phyloP scores from a whole-genome alignment of 2,113 vertebrate genomes.

The Mormyrus iriodes region DNA sequence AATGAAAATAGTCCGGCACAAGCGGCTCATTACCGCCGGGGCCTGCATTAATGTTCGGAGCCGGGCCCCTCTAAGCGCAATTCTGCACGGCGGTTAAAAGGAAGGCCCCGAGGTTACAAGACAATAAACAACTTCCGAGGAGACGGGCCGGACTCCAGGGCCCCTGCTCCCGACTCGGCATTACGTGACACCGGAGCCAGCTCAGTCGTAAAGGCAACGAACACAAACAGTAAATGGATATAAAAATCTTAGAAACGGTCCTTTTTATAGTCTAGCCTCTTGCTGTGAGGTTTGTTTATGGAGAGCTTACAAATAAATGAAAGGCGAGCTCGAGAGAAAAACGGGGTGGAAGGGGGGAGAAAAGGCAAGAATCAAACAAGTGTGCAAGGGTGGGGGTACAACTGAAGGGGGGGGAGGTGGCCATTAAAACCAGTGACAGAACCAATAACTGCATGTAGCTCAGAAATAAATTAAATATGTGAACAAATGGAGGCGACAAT shows the following conservation, averaged over 20 bases:
- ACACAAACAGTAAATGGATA: slow-evolving; percentile 61
- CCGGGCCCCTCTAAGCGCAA: slow-evolving; percentile 44
- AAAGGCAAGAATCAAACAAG: slow-evolving; percentile 18
- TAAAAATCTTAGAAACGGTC: slow-evolving; percentile 55
- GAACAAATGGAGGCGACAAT: background rate
- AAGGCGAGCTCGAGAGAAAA: slow-evolving; percentile 17
- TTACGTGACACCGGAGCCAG: slow-evolving; percentile 60
- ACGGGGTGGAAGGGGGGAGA: slow-evolving; percentile 25
- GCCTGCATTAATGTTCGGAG: slow-evolving; percentile 31
- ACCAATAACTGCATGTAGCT: background rate
- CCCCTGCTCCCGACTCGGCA: slow-evolving; percentile 30
- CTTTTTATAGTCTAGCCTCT: slow-evolving; percentile 52
- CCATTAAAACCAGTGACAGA: slow-evolving; percentile 15
- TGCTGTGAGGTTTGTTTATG: slow-evolving; percentile 48
- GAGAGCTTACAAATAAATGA: slow-evolving; percentile 36
- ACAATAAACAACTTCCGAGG: slow-evolving; percentile 48
- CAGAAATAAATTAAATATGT: slow-evolving; percentile 19
- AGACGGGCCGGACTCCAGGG: slow-evolving; percentile 42
- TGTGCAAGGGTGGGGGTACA: background rate
- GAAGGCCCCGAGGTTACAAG: slow-evolving; percentile 54
- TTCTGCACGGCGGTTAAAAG: slow-evolving; percentile 55
- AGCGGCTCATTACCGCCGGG: slow-evolving; percentile 46
- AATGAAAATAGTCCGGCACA: slow-evolving; percentile 47
- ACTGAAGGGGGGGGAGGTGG: background rate
- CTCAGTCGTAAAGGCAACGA: slow-evolving; percentile 55